Evolutionary conservation across 2,888 invertebrate genomes (phyloP).

Genomic region (Brachylomia viminalis): DNA sequence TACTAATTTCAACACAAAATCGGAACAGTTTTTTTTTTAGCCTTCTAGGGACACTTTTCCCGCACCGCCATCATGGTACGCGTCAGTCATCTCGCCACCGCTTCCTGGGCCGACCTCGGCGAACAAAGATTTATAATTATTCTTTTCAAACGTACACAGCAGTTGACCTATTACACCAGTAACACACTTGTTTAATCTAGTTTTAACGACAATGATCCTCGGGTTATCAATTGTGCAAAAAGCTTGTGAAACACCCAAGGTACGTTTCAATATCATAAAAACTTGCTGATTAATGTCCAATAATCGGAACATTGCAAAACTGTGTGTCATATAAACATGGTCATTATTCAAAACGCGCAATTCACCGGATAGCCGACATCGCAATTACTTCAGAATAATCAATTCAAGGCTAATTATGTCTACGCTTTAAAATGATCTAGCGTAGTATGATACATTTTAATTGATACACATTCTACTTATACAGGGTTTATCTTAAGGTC

Average conservation of each 20-base stretch:
- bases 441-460: constrained; percentile 51
- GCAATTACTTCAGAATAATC: constrained; percentile 55
- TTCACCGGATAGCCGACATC: constrained; percentile 50
- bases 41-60: background rate
- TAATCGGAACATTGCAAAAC: constrained; percentile 48
- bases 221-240: constrained; percentile 47
- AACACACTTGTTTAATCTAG: constrained; percentile 36
- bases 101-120: background rate
- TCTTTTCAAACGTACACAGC: background rate
- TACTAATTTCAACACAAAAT: background rate
- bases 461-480: constrained; percentile 53
- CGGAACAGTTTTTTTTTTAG: background rate
- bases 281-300: constrained; percentile 51
- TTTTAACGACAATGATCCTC: constrained; percentile 25
- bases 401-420: constrained; percentile 63
- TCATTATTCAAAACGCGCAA: constrained; percentile 50
- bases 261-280: constrained; percentile 39
- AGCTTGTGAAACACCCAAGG: constrained; percentile 45
- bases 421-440: constrained; percentile 52
- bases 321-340: constrained; percentile 45
- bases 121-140: background rate
- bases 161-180: constrained; percentile 40
- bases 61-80: background rate
- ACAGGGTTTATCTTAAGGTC: constrained; percentile 65
- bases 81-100: background rate